These are phyloP conservation scores for Drosophila mojavensis DNA, from an alignment of 1,140 invertebrate species.

Conservation along the genomic window DNA sequence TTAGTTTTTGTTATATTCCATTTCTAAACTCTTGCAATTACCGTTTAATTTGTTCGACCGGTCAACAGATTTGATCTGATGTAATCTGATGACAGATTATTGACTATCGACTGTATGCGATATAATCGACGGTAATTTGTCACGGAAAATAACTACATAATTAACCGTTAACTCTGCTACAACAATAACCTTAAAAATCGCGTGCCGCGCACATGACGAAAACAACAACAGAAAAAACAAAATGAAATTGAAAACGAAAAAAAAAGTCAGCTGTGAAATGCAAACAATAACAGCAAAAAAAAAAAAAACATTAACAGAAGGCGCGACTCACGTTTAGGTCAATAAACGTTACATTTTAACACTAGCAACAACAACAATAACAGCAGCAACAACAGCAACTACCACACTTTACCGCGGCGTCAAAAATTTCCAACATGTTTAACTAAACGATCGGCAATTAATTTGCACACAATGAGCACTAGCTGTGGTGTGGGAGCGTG, in stretches of 20 bases:
- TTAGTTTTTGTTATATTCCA: constrained; percentile 1
- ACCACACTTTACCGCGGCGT: constrained; percentile 26
- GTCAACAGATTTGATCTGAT: constrained; percentile 10
- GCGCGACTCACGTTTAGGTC: constrained; percentile 12
- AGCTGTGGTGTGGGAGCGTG: constrained; percentile 5
- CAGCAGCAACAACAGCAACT: constrained; percentile 24
- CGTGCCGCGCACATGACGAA: constrained; percentile 54
- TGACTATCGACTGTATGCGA: neutral
- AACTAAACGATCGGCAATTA: constrained; percentile 38
- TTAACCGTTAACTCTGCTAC: constrained; percentile 19
- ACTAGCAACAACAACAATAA: constrained; percentile 25
- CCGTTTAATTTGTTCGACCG: constrained; percentile 9
- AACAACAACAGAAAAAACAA: constrained; percentile 10
- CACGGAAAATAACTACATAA: constrained; percentile 16
- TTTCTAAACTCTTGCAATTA: constrained; percentile 7
- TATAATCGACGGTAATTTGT: constrained; percentile 34
- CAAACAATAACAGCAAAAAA: constrained; percentile 25
- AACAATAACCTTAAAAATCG: constrained; percentile 38
- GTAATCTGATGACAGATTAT: constrained; percentile 28
- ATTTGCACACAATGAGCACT: constrained; percentile 21
- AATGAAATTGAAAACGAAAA: constrained; percentile 17
- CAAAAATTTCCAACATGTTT: constrained; percentile 38
- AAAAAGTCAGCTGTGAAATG: constrained; percentile 14
- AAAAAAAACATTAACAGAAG: constrained; percentile 16
- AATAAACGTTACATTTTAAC: constrained; percentile 32